phyloP scores from a whole-genome alignment of 2,113 vertebrate species.

The Porphyrio hochstetteri region DNA sequence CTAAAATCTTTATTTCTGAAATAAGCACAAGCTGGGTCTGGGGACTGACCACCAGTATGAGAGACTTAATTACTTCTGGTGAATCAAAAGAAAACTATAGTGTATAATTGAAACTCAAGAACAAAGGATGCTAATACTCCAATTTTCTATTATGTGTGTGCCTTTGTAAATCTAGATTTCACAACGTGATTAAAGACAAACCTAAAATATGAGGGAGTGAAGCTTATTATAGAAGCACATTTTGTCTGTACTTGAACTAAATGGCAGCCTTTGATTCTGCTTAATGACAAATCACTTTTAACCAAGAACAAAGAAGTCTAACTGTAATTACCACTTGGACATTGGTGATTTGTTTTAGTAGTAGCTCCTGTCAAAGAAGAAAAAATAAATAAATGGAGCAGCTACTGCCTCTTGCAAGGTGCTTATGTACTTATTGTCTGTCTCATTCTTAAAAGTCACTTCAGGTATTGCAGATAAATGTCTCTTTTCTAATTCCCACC shows the following conservation, averaged over 20 bases:
- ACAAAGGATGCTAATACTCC: not conserved
- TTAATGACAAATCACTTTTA: constrained; percentile 54
- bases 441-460: not conserved
- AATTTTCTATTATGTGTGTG: not conserved
- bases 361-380: not conserved
- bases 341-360: constrained; percentile 23
- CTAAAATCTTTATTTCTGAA: not conserved
- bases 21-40: not conserved
- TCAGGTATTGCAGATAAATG: not conserved
- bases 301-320: constrained; percentile 34
- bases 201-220: not conserved
- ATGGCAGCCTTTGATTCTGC: constrained; percentile 36
- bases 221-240: not conserved
- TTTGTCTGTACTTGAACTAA: constrained; percentile 36
- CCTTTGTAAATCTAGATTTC: constrained; percentile 42
- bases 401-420: not conserved
- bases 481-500: not conserved
- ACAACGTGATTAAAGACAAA: constrained; percentile 42
- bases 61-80: not conserved
- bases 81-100: not conserved
- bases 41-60: not conserved
- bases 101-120: constrained; percentile 12
- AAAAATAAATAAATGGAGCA: not conserved
- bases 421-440: not conserved
- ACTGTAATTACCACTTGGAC: constrained; percentile 23